phyloP scores from a whole-genome alignment of 1,140 invertebrate species.

The Stegodyphus dumicola region DNA sequence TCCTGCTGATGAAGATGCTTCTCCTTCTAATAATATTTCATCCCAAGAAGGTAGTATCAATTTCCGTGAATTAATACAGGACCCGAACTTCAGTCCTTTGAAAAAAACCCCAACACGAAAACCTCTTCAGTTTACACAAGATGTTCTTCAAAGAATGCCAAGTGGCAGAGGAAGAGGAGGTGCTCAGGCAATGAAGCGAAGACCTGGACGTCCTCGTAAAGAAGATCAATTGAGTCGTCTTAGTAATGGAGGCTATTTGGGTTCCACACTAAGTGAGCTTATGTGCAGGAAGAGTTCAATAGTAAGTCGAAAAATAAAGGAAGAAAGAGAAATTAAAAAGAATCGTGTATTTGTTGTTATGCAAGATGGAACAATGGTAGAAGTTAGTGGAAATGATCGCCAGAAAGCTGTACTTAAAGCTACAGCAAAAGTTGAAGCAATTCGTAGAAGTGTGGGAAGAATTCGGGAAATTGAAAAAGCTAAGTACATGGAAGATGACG shows the following conservation, averaged over 20 bases:
- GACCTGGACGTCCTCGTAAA: conserved; percentile 45
- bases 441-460: conserved; percentile 44
- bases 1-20: background rate
- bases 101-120: conserved; percentile 29
- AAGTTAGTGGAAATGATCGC: conserved; percentile 61
- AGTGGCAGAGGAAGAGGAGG: conserved; percentile 35
- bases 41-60: conserved; percentile 41
- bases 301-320: conserved; percentile 52
- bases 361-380: conserved; percentile 62
- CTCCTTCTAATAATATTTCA: background rate
- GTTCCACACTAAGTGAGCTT: conserved; percentile 45
- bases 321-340: conserved; percentile 56
- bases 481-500: conserved; percentile 55
- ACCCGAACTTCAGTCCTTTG: conserved; percentile 36
- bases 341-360: conserved; percentile 63
- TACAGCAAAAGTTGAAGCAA: conserved; percentile 61
- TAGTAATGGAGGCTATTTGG: conserved; percentile 47
- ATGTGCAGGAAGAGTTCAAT: conserved; percentile 57
- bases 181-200: conserved; percentile 14
- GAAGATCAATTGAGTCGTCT: conserved; percentile 49
- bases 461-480: conserved; percentile 57
- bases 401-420: conserved; percentile 61
- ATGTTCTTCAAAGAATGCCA: conserved; percentile 32
- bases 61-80: conserved; percentile 28
- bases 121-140: conserved; percentile 3